Evolutionary conservation across 2,113 vertebrate species (phyloP), one percentile per base, ranked within the genome.

Genomic region (Anseranas semipalmata): DNA sequence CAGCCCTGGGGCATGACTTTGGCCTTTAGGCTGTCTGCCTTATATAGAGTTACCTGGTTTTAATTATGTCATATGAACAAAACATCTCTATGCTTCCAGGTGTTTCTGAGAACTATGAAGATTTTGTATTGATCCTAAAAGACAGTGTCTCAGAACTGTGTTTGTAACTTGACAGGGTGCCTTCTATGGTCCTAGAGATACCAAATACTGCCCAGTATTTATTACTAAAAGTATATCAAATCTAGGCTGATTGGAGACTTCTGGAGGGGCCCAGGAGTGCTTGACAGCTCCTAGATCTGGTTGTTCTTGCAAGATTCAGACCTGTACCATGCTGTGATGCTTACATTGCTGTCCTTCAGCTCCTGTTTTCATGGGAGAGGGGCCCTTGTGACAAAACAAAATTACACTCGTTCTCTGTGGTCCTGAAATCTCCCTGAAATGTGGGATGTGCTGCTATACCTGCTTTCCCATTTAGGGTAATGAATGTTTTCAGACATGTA

Each of bases 311-410:
- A 8, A 12, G 35, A 12, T 67, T 30, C 16, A 55, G 19, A 18
- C 6, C 7, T 77, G 21, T 10, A 82, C 37, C 33, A 8, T 37
- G 16, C 12, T 50, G 24, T 14, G 13, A 37, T 14, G 18, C 16
- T 50, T 27, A 35, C 10, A 17, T 12, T 37, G 12, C 17, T 41
- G 27, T 52, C 12, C 32, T 84, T 68, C 28, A 24, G 17, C 4
- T 33, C 2, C 7, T 33, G 8, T 33, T 83, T 82, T 39, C 39
- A 39, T 1, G 1, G 33, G n/a, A 82, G 27, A 19, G 32, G 67
- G 1, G 2, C 7, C 3, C 1, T 41, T 50, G 41, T 50, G 32
- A 37, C 4, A 2, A 45, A 73, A 19, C 3, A 1, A 6, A 75
- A 79, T 12, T 7, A 58, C 19, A 9, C 28, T n/a, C 58, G 16